Base-by-base conservation (phyloP, 2,888 invertebrate species). In the Hyposoter dolosus region DNA sequence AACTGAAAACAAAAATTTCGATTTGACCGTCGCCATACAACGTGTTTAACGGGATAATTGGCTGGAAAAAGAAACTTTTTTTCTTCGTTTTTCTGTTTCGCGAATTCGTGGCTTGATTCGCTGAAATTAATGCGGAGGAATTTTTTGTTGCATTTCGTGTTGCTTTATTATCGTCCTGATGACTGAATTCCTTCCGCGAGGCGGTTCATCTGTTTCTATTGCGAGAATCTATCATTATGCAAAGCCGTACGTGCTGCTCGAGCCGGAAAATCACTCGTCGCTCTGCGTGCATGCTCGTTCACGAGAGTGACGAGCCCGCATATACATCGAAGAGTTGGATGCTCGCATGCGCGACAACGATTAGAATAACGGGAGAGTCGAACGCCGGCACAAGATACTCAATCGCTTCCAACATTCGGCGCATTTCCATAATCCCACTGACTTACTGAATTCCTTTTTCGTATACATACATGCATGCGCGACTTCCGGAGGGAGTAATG, bases 281-380 rank as follows among this genome's bases (percentile, higher is more conserved):
- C 23, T 12, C 45, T 19, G 3, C 7, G 15, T 77, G 17, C 45
- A 47, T 40, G 40, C 40, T 47, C 71, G 56, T n/a, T 32, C 23
- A 69, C 50, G 56, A 43, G 75, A 78, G 50, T 53, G 77, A 85
- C 53, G 40, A 43, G 65, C 63, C 74, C 65, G 63, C 74, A 75
- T 56, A 72, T 76, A 43, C 68, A 63, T 72, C 72, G 32, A 32
- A 69, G 81, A 66, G 50, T 32, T 71, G 63, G 69, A 76, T 71
- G 68, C 88, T 80, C 81, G 87, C 87, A 90, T 87, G 87, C 89
- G 82, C 85, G 89, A 79, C 72, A 71, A 80, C 90, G 90, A 91
- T 90, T 90, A 90, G 89, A 90, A 90, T 92, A 92, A 92, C 91
- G 92, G 92, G 91, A 92, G 92, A 91, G 89, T 88, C 80, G 86